Conservation (phyloP, 1,140 invertebrate species). For the Delia radicum region DNA sequence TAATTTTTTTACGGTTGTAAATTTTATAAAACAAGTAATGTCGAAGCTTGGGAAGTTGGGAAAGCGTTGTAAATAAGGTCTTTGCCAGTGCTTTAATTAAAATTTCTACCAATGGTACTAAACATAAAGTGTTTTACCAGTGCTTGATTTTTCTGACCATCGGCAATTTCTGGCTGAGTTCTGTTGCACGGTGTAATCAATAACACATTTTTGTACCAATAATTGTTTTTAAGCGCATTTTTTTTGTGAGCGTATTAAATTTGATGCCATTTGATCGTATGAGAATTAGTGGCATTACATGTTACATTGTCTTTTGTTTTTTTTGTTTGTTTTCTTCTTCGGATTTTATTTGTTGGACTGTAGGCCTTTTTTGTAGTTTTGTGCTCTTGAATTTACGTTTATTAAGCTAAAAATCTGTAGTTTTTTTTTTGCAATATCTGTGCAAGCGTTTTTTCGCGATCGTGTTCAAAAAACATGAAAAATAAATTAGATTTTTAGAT, state of each 20-base stretch:
- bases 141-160: no score
- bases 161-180: no score
- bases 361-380: constrained; percentile 8
- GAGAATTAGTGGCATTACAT: constrained; percentile 23
- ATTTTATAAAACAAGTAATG: no score
- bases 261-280: constrained; percentile 23
- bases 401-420: background rate
- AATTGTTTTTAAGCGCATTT: background rate
- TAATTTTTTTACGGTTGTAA: no score
- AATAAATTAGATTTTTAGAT: constrained; percentile 24
- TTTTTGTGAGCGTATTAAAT: constrained; percentile 1
- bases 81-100: no score
- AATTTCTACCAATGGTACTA: no score
- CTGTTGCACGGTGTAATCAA: no score
- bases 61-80: no score
- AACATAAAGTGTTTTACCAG: no score
- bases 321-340: background rate
- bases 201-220: no score
- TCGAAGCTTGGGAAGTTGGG: no score
- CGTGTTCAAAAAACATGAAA: constrained; percentile 20
- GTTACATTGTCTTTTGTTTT: constrained; percentile 14
- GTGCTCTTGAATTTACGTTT: constrained; percentile 22
- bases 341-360: constrained; percentile 8
- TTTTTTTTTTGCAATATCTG: background rate
- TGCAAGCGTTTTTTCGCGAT: background rate